Conservation (phyloP, 2,888 invertebrate genomes). For the Ochropacha duplaris region DNA sequence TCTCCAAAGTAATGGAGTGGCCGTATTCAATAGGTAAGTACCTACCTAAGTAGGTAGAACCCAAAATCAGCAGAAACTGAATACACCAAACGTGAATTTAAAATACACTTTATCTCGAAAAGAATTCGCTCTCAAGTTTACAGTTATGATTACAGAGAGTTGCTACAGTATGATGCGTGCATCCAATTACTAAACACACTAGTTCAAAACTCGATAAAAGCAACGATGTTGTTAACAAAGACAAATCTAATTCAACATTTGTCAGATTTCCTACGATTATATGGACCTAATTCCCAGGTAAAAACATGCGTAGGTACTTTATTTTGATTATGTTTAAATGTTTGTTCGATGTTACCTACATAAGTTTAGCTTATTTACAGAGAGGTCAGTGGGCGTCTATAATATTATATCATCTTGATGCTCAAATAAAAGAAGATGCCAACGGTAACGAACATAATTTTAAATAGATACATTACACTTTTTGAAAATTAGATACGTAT, state of each 20-base stretch:
- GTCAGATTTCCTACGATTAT: conserved; percentile 37
- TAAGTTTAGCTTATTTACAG: conserved; percentile 30
- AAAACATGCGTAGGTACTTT: not conserved
- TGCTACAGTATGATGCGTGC: conserved; percentile 47
- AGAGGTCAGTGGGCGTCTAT: conserved; percentile 63
- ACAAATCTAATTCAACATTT: conserved; percentile 37
- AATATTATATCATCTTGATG: conserved; percentile 48
- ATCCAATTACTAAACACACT: conserved; percentile 58
- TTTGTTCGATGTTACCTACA: too few species aligned
- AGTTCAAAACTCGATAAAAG: conserved; percentile 39
- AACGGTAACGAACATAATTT: not conserved
- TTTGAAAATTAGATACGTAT: too few species aligned
- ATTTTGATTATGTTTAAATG: not conserved
- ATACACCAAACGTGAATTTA: too few species aligned
- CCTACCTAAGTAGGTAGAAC: too few species aligned
- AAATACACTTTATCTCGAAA: too few species aligned
- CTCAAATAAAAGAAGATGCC: conserved; percentile 27
- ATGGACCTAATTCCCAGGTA: conserved; percentile 54
- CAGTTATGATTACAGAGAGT: conserved; percentile 36
- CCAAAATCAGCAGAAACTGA: too few species aligned
- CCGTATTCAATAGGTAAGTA: conserved; percentile 59
- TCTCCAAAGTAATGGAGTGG: conserved; percentile 52
- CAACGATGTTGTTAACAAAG: conserved; percentile 23
- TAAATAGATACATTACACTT: too few species aligned
- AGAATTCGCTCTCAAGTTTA: not conserved